Evolutionary conservation across 1,140 invertebrate genomes (phyloP).

Genomic region (Scaptomyza montana): DNA sequence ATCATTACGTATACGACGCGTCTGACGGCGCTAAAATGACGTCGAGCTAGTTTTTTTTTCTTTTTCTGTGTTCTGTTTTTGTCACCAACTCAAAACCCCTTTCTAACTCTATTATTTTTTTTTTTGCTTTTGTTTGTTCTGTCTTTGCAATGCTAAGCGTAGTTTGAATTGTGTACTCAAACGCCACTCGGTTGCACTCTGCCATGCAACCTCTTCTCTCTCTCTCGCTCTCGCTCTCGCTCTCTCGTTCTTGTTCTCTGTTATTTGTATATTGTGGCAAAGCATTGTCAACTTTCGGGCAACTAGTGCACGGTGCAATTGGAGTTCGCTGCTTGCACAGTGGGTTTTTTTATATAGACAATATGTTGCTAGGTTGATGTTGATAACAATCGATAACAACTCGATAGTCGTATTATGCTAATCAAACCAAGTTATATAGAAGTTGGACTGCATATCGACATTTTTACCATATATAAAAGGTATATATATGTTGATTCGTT

Average conservation of each 20-base stretch:
- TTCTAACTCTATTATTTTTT: background rate
- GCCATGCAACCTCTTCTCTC: background rate
- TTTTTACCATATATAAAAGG: too few species aligned
- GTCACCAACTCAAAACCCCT: too few species aligned
- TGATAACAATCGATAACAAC: background rate
- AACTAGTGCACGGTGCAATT: conserved; percentile 7
- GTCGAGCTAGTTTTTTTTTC: conserved; percentile 13
- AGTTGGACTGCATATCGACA: too few species aligned
- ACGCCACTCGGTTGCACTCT: conserved; percentile 14
- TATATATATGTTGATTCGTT: background rate
- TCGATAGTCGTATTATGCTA: background rate
- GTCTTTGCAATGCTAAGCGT: conserved; percentile 52
- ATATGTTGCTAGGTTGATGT: background rate
- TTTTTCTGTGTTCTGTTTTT: background rate
- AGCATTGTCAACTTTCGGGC: conserved; percentile 44
- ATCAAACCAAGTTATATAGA: too few species aligned
- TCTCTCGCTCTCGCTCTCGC: too few species aligned
- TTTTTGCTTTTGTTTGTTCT: conserved; percentile 2
- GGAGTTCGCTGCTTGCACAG: background rate
- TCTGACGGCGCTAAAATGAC: conserved; percentile 35
- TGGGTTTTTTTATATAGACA: background rate
- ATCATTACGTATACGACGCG: conserved; percentile 71
- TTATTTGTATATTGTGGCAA: background rate
- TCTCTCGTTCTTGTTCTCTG: background rate
- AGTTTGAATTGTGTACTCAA: conserved; percentile 64